Evolutionary conservation across 2,888 invertebrate genomes (phyloP), one percentile per base, ranked within the genome.

Genomic region (Drosophila kanekoi): DNA sequence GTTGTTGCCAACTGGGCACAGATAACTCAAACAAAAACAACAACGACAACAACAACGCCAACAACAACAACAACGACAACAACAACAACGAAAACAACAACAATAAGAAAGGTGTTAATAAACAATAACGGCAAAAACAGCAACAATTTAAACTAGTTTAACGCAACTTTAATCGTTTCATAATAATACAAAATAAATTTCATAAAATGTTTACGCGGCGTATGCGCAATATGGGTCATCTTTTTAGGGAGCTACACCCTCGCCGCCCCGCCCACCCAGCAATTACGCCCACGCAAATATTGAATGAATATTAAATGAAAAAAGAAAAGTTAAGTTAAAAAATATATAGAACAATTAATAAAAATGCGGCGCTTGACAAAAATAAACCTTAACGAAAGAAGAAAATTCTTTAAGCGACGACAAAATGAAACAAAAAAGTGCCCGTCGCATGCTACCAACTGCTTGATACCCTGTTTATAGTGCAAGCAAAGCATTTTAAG

Each of bases 351-450:
- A 48, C 64, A 72, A 57, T 16, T 18, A 58, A 56, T 38, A 68
- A 74, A 84, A 65, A 13, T 80, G 81, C 83, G 73, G 41, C 53
- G 84, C 64, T 64, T 33, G 49, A 73, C 77, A 79, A 83, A 76
- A 47, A 63, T 61, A 54, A 48, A 23, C 6, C n/a, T n/a, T n/a
- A n/a, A n/a, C n/a, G 14, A 45, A 47, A 23, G 5, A 62, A 62
- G 16, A 52, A 59, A 64, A 45, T 13, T 32, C 35, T 32, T 6
- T 41, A 66, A n/a, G 1, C n/a, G 33, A 38, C 13, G 18, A 18
- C 16, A 35, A 62, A 57, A 18, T 16, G 44, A 8, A 23, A 57
- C 1, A n/a, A n/a, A n/a, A n/a, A n/a, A n/a, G n/a, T n/a, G n/a
- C n/a, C n/a, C n/a, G n/a, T n/a, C n/a, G n/a, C n/a, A n/a, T n/a